Conservation (phyloP, 2,113 vertebrate species). For the Sprattus sprattus region DNA sequence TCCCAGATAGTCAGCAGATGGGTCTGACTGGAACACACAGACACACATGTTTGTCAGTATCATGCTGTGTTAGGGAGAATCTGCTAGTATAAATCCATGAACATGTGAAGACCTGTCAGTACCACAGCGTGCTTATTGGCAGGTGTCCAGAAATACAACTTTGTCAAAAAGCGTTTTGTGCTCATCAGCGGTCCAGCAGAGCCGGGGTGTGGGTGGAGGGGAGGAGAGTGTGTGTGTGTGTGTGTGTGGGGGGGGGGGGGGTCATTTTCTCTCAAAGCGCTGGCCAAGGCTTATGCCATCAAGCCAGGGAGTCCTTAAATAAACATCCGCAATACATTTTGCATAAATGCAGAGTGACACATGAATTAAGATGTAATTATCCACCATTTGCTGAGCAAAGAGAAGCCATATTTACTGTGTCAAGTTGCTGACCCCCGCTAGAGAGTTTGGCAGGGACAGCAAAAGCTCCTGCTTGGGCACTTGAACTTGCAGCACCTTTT, state of each 20-base stretch:
- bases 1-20: not conserved
- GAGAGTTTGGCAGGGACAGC: conserved; percentile 38
- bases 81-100: not conserved
- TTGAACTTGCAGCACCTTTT: conserved; percentile 20
- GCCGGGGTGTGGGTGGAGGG: not conserved
- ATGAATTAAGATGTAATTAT: conserved; percentile 62
- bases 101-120: not conserved
- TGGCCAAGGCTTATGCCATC: conserved; percentile 19
- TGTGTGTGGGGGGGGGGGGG: not conserved
- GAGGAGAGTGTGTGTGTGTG: conserved; percentile 29
- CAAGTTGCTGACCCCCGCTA: conserved; percentile 48
- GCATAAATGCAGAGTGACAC: conserved; percentile 56
- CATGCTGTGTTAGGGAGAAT: conserved; percentile 16
- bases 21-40: not conserved
- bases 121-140: not conserved
- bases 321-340: conserved; percentile 51
- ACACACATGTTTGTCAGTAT: not conserved
- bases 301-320: conserved; percentile 40
- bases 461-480: not conserved
- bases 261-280: conserved; percentile 28
- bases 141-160: conserved; percentile 35
- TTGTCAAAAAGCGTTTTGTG: conserved; percentile 36
- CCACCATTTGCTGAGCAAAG: conserved; percentile 50
- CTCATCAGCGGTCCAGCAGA: conserved; percentile 27
- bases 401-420: conserved; percentile 59